Evolutionary conservation across 2,888 invertebrate species (phyloP).

Genomic region (Orchestes rusci): DNA sequence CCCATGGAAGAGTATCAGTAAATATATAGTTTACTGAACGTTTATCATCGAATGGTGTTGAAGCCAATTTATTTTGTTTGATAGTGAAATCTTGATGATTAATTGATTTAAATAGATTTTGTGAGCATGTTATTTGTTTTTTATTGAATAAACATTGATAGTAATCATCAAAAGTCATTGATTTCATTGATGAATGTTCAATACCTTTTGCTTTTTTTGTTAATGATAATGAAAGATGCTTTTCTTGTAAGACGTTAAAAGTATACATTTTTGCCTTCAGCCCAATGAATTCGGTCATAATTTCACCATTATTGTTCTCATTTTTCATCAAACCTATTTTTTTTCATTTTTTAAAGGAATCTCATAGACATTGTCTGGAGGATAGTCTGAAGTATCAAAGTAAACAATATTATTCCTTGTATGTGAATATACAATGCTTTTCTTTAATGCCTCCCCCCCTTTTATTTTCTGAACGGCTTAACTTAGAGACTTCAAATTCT

Average conservation of each 20-base stretch:
- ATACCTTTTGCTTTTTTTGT: background rate
- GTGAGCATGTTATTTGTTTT: no score
- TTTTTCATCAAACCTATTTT: constrained; percentile 10
- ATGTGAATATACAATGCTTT: no score
- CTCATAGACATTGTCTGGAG: constrained; percentile 6
- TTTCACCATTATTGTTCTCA: constrained; percentile 8
- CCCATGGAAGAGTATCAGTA: background rate
- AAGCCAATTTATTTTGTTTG: background rate
- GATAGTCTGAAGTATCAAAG: constrained; percentile 8
- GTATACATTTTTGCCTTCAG: constrained; percentile 10
- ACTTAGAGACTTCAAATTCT: no score
- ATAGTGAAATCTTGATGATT: background rate
- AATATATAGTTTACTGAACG: background rate
- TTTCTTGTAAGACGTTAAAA: background rate
- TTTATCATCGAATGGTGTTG: background rate
- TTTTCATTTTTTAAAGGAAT: constrained; percentile 7
- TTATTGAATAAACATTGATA: constrained; percentile 1
- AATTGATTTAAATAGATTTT: background rate
- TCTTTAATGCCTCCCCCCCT: no score
- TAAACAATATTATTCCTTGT: constrained; percentile 1
- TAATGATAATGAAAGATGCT: background rate
- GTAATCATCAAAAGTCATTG: background rate
- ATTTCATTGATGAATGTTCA: background rate
- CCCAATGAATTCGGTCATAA: constrained; percentile 11
- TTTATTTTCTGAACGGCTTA: no score